Evolutionary conservation across 2,888 invertebrate species (phyloP).

Genomic region (Drosophila incognita): DNA sequence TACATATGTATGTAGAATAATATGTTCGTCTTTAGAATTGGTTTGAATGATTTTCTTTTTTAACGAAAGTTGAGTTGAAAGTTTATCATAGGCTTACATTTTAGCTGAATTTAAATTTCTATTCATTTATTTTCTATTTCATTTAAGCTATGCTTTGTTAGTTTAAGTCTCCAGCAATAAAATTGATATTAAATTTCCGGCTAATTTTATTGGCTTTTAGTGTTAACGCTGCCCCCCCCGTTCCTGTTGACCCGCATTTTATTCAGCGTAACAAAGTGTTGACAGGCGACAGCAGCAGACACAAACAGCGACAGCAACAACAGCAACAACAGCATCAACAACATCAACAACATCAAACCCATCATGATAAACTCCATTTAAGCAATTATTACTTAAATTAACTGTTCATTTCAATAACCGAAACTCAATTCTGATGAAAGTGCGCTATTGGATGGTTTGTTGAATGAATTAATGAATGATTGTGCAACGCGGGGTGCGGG

Average conservation of each 20-base stretch:
- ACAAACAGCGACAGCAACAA: slow-evolving; percentile 29
- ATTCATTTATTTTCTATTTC: background rate
- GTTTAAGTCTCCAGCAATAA: slow-evolving; percentile 12
- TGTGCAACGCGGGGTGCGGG: slow-evolving; percentile 17
- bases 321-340: slow-evolving; percentile 14
- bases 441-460: background rate
- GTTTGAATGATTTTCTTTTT: background rate
- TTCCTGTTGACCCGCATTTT: slow-evolving; percentile 54
- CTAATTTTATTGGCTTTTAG: slow-evolving; percentile 20
- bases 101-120: background rate
- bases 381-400: slow-evolving; percentile 75
- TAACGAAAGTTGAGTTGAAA: background rate
- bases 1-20: background rate
- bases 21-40: background rate
- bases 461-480: background rate
- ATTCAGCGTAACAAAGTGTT: slow-evolving; percentile 49
- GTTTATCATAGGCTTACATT: background rate
- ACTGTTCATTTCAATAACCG: slow-evolving; percentile 71
- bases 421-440: slow-evolving; percentile 4
- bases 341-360: slow-evolving; percentile 14
- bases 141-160: background rate
- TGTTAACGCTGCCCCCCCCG: slow-evolving; percentile 1
- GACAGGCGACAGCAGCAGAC: slow-evolving; percentile 54
- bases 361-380: slow-evolving; percentile 61
- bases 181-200: slow-evolving; percentile 19